Base-by-base conservation (phyloP, 2,888 invertebrate species). In the Eupithecia centaureata region DNA sequence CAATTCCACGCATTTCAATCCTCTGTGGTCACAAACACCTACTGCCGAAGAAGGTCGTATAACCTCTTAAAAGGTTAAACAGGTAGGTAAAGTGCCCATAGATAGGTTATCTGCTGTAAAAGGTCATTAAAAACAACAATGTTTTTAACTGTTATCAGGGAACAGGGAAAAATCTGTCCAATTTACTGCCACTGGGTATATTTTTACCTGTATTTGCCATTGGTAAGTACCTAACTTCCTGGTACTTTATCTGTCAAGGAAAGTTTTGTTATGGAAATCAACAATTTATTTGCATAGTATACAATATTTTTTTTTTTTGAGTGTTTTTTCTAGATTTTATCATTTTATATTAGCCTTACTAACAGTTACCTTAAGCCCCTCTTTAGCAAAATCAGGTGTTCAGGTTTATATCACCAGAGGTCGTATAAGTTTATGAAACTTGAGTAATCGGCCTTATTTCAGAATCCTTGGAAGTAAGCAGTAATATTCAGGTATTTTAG, bases 371-470 rank as follows among this genome's bases (percentile, higher is more conserved):
- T n/a, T n/a, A n/a, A n/a, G n/a, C n/a, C n/a, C n/a, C n/a, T n/a
- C n/a, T n/a, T n/a, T n/a, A n/a, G n/a, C n/a, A 33, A 33, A 33
- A 33, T 33, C 33, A 2, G 13, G 13, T 35, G 15, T 35, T 35
- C 15, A 15, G 15, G 15, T 35, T 35, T 5, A 15, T 3, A 35
- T 35, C 35, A 35, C 15, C 3, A 33, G 33, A 13, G 13, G 35
- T 35, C 35, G 35, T 15, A 35, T 35, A 13, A 35, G 35, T 22
- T 7, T 47, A 47, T 13, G 28, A 13, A 51, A 61, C 30, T 68
- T 69, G 61, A 63, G 68, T 54, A 68, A 68, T 62, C 61, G 67
- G 69, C 73, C 69, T 67, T 54, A 10, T 15, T 52, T 68, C 62
- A 25, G 56, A 62, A 38, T 56, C 42, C 56, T 42, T 63, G 56